A percentile compares a stretch with the other conserved stretches of the same genome.
Conservation (phyloP, 1,140 invertebrate genomes). For the Drosophila biarmipes region DNA sequence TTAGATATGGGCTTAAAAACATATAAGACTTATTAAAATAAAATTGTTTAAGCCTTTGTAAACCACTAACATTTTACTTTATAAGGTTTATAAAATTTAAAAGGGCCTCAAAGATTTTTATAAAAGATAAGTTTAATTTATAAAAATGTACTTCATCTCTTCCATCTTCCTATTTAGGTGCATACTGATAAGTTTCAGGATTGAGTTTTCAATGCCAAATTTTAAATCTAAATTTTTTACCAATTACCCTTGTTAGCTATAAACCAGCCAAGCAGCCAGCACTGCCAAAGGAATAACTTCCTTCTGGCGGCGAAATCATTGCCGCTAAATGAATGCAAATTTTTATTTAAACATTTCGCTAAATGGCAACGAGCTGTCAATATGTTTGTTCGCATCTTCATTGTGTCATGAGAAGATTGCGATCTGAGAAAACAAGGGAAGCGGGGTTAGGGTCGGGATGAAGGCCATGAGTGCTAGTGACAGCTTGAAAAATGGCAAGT, state of each 20-base stretch:
- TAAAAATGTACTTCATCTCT: no score
- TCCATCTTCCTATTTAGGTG: no score
- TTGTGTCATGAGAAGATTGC: conserved; percentile 51
- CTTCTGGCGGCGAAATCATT: conserved; percentile 12
- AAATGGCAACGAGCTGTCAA: conserved; percentile 80
- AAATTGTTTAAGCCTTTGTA: no score
- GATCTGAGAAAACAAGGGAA: conserved; percentile 9
- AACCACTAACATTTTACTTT: no score
- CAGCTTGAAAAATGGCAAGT: conserved; percentile 73
- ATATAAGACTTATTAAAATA: no score
- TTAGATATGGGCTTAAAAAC: not conserved
- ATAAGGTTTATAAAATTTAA: no score
- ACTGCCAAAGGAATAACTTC: not conserved
- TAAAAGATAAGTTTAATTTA: no score
- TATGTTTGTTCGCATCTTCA: conserved; percentile 76
- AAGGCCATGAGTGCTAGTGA: conserved; percentile 56
- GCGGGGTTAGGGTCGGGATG: not conserved
- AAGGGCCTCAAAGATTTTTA: no score
- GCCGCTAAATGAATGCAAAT: conserved; percentile 74
- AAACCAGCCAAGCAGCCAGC: not conserved
- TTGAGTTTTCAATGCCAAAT: no score
- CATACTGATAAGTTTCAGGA: no score
- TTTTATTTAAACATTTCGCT: conserved; percentile 80
- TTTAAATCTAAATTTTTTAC: no score
- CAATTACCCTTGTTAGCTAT: not conserved